Base-by-base conservation (phyloP, 2,797 vertebrate genomes). In the Varecia variegata region DNA sequence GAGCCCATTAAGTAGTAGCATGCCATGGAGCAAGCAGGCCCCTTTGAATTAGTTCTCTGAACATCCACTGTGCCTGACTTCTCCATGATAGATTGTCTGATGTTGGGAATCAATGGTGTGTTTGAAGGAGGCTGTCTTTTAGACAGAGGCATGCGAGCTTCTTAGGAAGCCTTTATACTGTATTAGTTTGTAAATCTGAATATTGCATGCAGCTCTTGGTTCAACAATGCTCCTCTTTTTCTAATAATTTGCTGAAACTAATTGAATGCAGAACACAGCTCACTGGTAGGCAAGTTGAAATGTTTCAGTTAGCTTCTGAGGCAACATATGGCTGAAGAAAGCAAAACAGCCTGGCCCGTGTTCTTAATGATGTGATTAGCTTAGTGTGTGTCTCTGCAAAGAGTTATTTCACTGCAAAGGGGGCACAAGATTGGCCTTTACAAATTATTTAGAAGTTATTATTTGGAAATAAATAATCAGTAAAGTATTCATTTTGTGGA, bases 201-300 rank as follows among this genome's bases (percentile, higher is more conserved):
- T 94, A 52, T 79, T 88, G 18, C 68, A 79, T 0, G 0, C 91
- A 92, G 73, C 5, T 88, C 81, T 91, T 86, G 60, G 58, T 95
- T 97, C 94, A 97, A 94, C 79, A 97, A 32, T 35, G 50, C 0
- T 0, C 83, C 23, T 96, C 73, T 96, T 94, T 97, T 96, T 90
- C 85, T 35, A n/a, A 32, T 40, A 82, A 91, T 83, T 96, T 96
- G 62, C 89, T 97, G 96, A 95, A 98, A 96, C 71, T 97, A 97
- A 97, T 85, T 79, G 95, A 93, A 71, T 79, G 88, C 95, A 96
- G 93, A 95, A 89, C 77, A 71, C 23, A 88, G 30, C 23, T 89
- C 92, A 47, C 85, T 96, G 47, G 95, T 84, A 43, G 2, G 21
- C 95, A 97, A 74, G 47, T 27, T 17, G 77, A 97, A 81, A 52